phyloP scores from a whole-genome alignment of 2,797 vertebrate species.

The Parauchenoglanis punctatus region DNA sequence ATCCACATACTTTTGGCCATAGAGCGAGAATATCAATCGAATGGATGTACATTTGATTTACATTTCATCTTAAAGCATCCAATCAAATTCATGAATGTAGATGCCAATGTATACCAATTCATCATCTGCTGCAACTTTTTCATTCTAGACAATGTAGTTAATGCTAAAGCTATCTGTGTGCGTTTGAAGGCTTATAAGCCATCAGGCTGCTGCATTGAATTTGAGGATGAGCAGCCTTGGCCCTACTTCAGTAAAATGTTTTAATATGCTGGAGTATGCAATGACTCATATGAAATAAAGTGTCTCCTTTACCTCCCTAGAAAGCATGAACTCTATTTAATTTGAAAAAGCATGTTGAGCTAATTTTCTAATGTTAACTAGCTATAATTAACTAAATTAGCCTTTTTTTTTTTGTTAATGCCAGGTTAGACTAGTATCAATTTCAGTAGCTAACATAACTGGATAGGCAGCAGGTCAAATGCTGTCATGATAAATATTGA shows the following conservation, averaged over 20 bases:
- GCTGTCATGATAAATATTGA: not conserved
- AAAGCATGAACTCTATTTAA: not conserved
- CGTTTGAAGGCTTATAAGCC: not conserved
- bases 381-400: not conserved
- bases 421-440: not conserved
- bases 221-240: not conserved
- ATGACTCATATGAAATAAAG: not conserved
- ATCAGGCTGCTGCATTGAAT: not conserved
- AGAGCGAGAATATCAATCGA: not conserved
- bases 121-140: not conserved
- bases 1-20: not conserved
- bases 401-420: not conserved
- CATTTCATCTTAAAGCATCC: not conserved
- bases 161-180: not conserved
- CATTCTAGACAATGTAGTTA: not conserved
- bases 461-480: not conserved
- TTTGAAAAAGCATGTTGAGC: not conserved
- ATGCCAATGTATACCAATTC: not conserved
- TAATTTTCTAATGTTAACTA: not conserved
- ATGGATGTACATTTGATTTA: not conserved
- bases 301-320: not conserved
- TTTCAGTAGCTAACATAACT: not conserved
- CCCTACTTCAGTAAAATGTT: not conserved
- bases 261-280: not conserved
- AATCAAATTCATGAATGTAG: not conserved